Evolutionary conservation across 2,888 invertebrate species (phyloP), one percentile per base, ranked within the genome.

Genomic region (Chalcis sispes): DNA sequence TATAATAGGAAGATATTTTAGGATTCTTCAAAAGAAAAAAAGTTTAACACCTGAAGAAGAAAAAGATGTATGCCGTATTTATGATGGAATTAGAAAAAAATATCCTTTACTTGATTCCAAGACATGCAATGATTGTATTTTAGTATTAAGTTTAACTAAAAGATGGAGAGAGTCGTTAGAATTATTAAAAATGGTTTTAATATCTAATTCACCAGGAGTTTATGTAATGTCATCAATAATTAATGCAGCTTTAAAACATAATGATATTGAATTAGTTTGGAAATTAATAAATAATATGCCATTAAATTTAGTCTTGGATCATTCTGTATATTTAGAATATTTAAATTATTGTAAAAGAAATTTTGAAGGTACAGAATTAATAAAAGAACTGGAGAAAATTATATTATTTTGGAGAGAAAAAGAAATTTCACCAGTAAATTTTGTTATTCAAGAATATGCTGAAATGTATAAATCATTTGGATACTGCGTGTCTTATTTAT

Each of bases 91-190:
- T 42, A 89, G 89, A 81, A 84, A 89, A 36, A 90, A 91, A 78
- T 91, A 93, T 85, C 90, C 91, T 65, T 83, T 92, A 0, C 85
- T 95, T 64, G 94, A 95, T 87, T 87, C 88, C 18, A 84, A 83
- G 1, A 93, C 93, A 20, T 91, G 91, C 81, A 93, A 93, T 82
- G 88, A 89, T 83, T 86, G 93, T 5, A 89, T 95, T 72, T 88
- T 89, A 76, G 94, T 92, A 0, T 85, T 96, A 2, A 92, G 93
- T 79, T 83, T 91, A 23, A 93, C 94, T 8, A 86, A 90, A 71
- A 89, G 92, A 79, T 95, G 94, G 94, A 90, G 90, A 80, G 91
- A 92, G 74, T 90, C 92, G 50, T 67, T 92, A 0, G 90, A 91
- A 79, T 88, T 94, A 15, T 85, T 94, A 27, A 90, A 93, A 64